Conservation (phyloP, 1,140 invertebrate species). For the Listronotus oregonensis region DNA sequence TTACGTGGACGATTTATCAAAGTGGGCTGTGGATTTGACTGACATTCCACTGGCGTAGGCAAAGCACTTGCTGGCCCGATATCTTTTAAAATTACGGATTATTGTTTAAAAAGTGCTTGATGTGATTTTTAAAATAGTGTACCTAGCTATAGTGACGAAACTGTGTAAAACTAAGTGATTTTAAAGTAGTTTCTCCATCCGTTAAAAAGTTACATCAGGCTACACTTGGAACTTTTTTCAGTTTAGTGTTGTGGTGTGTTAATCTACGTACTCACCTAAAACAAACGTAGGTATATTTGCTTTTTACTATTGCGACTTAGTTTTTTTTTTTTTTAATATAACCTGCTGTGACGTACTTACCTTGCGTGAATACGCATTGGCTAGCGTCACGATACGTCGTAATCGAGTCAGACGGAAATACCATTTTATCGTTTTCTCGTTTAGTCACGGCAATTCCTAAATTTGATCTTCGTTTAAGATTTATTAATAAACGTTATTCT, state of each 20-base stretch:
- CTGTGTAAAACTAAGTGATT: too few relatives aligned
- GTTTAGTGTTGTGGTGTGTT: too few relatives aligned
- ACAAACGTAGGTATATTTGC: not conserved
- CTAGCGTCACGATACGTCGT: not conserved
- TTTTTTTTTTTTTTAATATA: not conserved
- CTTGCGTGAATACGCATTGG: slow-evolving; percentile 5
- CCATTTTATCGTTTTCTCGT: not conserved
- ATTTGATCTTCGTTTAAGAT: not conserved
- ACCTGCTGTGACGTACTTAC: slow-evolving; percentile 1
- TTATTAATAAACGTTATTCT: too few relatives aligned
- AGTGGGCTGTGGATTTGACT: slow-evolving; percentile 36
- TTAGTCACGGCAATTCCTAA: not conserved
- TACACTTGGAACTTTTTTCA: too few relatives aligned
- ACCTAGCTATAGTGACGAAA: too few relatives aligned
- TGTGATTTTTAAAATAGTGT: slow-evolving; percentile 5
- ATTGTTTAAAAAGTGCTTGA: slow-evolving; percentile 2
- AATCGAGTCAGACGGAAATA: not conserved
- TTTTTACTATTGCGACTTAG: not conserved
- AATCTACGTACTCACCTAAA: too few relatives aligned
- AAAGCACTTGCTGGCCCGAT: slow-evolving; percentile 20
- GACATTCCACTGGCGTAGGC: slow-evolving; percentile 33
- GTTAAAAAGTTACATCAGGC: too few relatives aligned
- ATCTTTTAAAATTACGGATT: not conserved
- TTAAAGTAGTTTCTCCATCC: too few relatives aligned
- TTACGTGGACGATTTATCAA: slow-evolving; percentile 21